Base-by-base conservation (phyloP, 1,140 invertebrate species). In the Trichogramma pretiosum region DNA sequence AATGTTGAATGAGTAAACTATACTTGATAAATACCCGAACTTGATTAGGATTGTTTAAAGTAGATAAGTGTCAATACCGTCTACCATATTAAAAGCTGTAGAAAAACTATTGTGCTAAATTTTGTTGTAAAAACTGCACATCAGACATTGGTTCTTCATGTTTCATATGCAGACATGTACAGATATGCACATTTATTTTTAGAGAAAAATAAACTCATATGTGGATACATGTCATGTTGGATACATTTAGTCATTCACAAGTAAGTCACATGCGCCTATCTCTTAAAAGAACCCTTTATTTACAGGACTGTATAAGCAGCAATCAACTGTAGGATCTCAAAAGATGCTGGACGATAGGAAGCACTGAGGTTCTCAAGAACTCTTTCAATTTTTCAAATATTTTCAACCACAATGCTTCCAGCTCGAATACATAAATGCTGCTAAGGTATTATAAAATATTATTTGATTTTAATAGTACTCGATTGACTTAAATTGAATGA, bases 181-280 rank as follows among this genome's bases (percentile, higher is more conserved):
- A 54, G 49, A 42, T 36, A 54, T 46, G 26, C 45, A 40, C 45
- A 52, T 47, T 26, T n/a, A n/a, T n/a, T n/a, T n/a, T n/a, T n/a
- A n/a, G n/a, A n/a, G n/a, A n/a, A n/a, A n/a, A n/a, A n/a, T 56
- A 56, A 41, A 59, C 54, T 56, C 56, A 55, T 61, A 59, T 54
- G 50, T 54, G 49, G 45, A 54, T 53, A 62, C 55, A 56, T 62
- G 58, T 62, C 60, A n/a, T n/a, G n/a, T n/a, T 53, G 64, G 62
- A 57, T 64, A 64, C 54, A 62, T 59, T 61, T 64, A 46, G 63
- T 56, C 56, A 57, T 64, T 63, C 56, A 65, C 59, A 67, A 64
- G 62, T 61, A 64, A 58, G 51, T 58, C 58, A 60, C 56, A 61
- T 63, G 65, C 64, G 62, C 64, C 58, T 55, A 52, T 63, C 57